phyloP scores from a whole-genome alignment of 2,888 invertebrate species.

The Acronicta aceris region DNA sequence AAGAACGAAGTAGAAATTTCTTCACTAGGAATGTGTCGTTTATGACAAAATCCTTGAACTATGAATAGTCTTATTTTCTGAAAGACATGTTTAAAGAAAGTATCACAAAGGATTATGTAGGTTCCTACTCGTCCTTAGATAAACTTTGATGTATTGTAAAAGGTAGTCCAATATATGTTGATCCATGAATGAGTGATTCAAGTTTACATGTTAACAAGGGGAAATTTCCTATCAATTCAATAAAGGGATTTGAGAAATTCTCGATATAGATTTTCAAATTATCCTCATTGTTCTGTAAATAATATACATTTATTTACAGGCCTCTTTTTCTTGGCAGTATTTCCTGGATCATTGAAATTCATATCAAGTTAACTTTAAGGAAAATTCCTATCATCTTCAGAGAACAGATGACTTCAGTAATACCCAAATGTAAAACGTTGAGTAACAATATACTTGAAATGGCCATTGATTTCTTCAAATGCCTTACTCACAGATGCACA shows the following conservation, averaged over 20 bases:
- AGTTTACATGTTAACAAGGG: neutral
- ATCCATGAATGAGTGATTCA: neutral
- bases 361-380: constrained; percentile 22
- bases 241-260: neutral
- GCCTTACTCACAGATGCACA: constrained; percentile 34
- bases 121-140: no score
- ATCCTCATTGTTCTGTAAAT: constrained; percentile 15
- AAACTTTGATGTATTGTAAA: neutral
- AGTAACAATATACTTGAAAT: constrained; percentile 25
- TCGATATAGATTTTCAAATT: constrained; percentile 14
- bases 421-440: constrained; percentile 25
- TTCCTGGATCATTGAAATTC: constrained; percentile 42
- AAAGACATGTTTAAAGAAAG: no score
- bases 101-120: no score
- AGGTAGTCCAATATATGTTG: neutral
- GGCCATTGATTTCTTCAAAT: constrained; percentile 38
- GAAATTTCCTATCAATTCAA: constrained; percentile 3
- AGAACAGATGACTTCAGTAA: constrained; percentile 13
- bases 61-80: no score
- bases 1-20: no score
- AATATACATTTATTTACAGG: neutral
- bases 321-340: constrained; percentile 5
- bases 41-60: no score
- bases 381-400: constrained; percentile 22
- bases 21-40: no score